Percentiles rank a stretch among this genome's conserved stretches.
Conservation (phyloP, 2,797 vertebrate species). For the Basileuterus tristriatus region DNA sequence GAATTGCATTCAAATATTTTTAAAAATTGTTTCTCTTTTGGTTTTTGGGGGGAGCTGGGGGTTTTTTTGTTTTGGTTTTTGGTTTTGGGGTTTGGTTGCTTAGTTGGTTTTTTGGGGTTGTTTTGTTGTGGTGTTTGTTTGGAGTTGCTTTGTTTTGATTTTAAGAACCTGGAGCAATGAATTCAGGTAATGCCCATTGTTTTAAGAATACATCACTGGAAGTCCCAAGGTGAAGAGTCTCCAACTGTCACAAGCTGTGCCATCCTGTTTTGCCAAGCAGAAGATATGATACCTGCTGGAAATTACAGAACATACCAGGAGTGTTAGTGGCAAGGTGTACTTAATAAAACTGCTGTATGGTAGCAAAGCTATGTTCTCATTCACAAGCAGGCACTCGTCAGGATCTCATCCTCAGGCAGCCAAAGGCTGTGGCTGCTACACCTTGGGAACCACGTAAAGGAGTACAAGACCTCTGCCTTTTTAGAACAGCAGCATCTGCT, state of each 20-base stretch:
- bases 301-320: background rate
- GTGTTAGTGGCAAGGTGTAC: background rate
- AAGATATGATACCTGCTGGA: background rate
- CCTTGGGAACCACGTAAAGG: rapidly evolving
- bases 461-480: background rate
- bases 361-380: background rate
- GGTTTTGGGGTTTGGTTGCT: background rate
- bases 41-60: background rate
- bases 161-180: background rate
- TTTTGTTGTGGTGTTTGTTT: background rate
- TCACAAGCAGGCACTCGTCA: background rate
- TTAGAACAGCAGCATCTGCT: background rate
- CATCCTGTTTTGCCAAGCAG: background rate
- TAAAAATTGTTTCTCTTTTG: background rate
- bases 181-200: background rate
- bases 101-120: too few species aligned
- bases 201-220: background rate
- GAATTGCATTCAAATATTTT: background rate
- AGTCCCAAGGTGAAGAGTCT: background rate
- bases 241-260: background rate
- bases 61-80: background rate
- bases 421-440: background rate
- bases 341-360: background rate
- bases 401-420: background rate
- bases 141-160: background rate